These are phyloP conservation scores for Chaetogeoica ovagalla DNA, from an alignment of 2,888 invertebrate species.

Conservation along the genomic window DNA sequence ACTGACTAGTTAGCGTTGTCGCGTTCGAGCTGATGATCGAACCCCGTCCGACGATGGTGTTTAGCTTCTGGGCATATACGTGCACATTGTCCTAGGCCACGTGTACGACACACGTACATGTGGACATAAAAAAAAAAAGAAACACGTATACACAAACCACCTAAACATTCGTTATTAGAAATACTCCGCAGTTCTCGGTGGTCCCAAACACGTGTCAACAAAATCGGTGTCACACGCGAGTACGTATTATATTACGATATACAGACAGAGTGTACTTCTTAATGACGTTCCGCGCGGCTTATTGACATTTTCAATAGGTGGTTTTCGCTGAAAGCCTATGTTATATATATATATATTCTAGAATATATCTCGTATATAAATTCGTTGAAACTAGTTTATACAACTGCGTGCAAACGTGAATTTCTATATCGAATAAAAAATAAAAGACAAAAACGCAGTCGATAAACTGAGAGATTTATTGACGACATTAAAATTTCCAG, in stretches of 20 bases:
- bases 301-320: constrained; percentile 10
- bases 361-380: too few relatives aligned
- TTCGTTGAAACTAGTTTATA: constrained; percentile 19
- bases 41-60: background rate
- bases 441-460: constrained; percentile 23
- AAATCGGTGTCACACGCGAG: background rate
- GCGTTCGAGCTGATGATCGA: background rate
- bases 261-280: background rate
- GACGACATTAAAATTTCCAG: constrained; percentile 38
- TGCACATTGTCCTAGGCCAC: constrained; percentile 38
- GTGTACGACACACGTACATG: constrained; percentile 5
- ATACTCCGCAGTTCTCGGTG: constrained; percentile 5
- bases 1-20: too few relatives aligned
- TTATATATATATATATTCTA: background rate
- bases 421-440: background rate
- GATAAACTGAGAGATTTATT: constrained; percentile 26
- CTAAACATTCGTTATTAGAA: background rate
- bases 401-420: background rate
- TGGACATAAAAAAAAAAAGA: background rate
- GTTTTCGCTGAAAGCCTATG: constrained; percentile 12
- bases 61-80: constrained; percentile 22
- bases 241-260: too few relatives aligned
- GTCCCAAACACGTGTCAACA: constrained; percentile 34
- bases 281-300: background rate
- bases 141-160: too few relatives aligned